Evolutionary conservation across 2,113 vertebrate species (phyloP).

Genomic region (Oreochromis niloticus): DNA sequence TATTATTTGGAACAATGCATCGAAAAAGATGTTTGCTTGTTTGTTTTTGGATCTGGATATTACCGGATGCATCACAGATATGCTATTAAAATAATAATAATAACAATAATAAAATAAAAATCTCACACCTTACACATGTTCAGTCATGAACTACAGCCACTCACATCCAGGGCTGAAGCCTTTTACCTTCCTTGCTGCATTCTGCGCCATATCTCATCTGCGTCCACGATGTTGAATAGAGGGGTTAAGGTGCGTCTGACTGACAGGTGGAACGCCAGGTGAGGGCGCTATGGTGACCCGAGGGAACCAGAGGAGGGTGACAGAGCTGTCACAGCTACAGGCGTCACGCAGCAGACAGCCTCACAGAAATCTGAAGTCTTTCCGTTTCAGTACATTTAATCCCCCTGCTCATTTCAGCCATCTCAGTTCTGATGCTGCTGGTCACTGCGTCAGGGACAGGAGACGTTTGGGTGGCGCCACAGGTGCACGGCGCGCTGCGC

Average conservation of each 20-base stretch:
- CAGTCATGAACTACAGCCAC: not conserved
- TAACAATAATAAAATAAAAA: not conserved
- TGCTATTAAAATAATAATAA: not conserved
- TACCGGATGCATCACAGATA: not conserved
- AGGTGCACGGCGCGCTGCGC: not conserved
- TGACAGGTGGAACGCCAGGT: conserved; percentile 25
- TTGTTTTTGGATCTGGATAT: not conserved
- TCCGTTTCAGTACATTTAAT: not conserved
- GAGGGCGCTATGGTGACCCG: conserved; percentile 42
- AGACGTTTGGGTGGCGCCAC: not conserved
- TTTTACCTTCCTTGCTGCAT: not conserved
- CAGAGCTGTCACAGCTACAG: conserved; percentile 3
- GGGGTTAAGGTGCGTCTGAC: not conserved
- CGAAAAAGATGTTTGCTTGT: not conserved
- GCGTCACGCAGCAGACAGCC: not conserved
- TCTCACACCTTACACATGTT: not conserved
- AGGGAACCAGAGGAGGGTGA: conserved; percentile 1
- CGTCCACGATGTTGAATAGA: not conserved
- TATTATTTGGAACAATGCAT: not conserved
- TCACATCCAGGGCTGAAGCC: not conserved
- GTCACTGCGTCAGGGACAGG: not conserved
- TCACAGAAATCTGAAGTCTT: not conserved
- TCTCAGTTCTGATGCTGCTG: not conserved
- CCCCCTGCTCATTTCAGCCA: not conserved
- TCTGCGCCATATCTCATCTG: not conserved